phyloP scores from a whole-genome alignment of 1,140 invertebrate species.

The Ceratosolen fusciceps region DNA sequence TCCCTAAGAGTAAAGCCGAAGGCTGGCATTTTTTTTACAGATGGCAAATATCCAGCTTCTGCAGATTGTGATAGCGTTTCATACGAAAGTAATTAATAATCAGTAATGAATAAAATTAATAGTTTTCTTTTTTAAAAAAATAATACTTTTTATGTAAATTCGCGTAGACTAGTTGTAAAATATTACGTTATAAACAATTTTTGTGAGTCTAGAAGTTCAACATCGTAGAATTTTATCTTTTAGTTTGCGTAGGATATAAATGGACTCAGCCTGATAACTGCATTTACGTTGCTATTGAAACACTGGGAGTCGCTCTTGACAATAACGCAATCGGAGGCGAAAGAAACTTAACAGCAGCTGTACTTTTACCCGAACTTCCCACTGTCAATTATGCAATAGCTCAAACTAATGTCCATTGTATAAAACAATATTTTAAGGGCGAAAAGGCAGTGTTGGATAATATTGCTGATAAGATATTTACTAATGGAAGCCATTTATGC shows the following conservation, averaged over 20 bases:
- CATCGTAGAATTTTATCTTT: background rate
- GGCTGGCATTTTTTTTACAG: constrained; percentile 35
- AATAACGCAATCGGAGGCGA: constrained; percentile 23
- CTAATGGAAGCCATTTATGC: background rate
- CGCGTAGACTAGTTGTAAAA: too few species aligned
- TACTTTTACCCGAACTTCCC: constrained; percentile 35
- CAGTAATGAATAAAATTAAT: background rate
- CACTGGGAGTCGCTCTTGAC: constrained; percentile 9
- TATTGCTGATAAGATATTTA: constrained; percentile 26
- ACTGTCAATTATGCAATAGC: constrained; percentile 13
- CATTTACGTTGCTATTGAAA: constrained; percentile 35
- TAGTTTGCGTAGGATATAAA: constrained; percentile 33
- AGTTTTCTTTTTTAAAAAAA: too few species aligned
- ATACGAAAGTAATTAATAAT: constrained; percentile 35
- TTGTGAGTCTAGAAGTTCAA: background rate
- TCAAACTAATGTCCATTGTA: constrained; percentile 13
- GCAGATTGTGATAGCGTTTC: constrained; percentile 38
- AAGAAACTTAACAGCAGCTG: constrained; percentile 33
- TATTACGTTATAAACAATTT: background rate
- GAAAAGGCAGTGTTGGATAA: background rate
- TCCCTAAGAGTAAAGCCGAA: constrained; percentile 30
- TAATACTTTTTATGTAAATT: too few species aligned
- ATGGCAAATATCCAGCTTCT: constrained; percentile 43
- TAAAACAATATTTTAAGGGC: constrained; percentile 25
- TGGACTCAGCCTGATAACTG: constrained; percentile 34